phyloP scores from a whole-genome alignment of 2,113 vertebrate genomes.

The Thryonomys swinderianus region DNA sequence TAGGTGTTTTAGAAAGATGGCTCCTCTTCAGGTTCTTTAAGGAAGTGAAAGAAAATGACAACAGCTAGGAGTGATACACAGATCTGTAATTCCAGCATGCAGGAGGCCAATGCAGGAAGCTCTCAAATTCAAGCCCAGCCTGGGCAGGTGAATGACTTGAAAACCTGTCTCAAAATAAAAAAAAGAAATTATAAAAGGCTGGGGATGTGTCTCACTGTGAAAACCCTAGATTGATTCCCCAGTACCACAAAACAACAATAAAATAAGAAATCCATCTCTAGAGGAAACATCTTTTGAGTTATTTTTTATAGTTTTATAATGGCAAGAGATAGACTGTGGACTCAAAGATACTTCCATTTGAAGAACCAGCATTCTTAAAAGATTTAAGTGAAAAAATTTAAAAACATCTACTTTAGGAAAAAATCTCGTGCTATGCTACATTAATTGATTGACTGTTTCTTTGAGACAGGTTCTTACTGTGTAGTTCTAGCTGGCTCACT shows the following conservation, averaged over 20 bases:
- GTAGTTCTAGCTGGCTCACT: neutral
- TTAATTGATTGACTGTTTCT: neutral
- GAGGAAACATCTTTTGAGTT: constrained; percentile 89
- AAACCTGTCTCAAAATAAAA: neutral
- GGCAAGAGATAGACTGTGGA: constrained; percentile 82
- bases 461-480: neutral
- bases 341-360: constrained; percentile 46
- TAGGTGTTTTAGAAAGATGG: neutral
- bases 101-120: neutral
- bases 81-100: neutral
- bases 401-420: constrained; percentile 83
- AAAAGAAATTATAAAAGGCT: neutral
- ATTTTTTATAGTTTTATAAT: constrained; percentile 86
- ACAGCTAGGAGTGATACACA: neutral
- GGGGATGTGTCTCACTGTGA: neutral
- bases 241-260: constrained; percentile 72
- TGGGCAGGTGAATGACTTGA: neutral
- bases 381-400: constrained; percentile 68
- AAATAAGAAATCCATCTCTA: constrained; percentile 68
- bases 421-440: constrained; percentile 78
- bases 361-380: constrained; percentile 77
- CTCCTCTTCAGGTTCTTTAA: neutral
- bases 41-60: neutral
- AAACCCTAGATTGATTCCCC: neutral
- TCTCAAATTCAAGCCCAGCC: neutral